Evolutionary conservation across 2,888 invertebrate species (phyloP).

Genomic region (Eretmocerus hayati): DNA sequence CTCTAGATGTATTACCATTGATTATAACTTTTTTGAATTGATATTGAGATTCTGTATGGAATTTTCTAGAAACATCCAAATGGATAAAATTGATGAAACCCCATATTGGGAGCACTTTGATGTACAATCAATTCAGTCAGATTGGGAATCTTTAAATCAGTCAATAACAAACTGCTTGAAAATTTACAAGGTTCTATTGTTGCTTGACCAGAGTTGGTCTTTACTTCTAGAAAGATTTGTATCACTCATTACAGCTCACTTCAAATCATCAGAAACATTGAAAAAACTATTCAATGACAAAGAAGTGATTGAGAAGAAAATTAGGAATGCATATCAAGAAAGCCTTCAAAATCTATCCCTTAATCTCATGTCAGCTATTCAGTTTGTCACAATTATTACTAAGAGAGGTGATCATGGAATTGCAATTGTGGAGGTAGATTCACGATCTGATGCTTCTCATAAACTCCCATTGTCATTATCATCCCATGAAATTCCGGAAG

Average conservation of each 20-base stretch:
- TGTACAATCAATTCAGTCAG: slow-evolving; percentile 2
- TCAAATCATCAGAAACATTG: background rate
- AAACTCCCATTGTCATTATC: background rate
- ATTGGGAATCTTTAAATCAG: slow-evolving; percentile 8
- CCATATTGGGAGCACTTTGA: background rate
- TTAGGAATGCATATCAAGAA: slow-evolving; percentile 4
- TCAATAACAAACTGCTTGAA: slow-evolving; percentile 4
- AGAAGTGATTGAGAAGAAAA: slow-evolving; percentile 9
- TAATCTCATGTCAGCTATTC: slow-evolving; percentile 7
- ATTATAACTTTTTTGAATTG: too few species aligned
- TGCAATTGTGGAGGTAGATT: background rate
- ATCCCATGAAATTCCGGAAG: background rate
- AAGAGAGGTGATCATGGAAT: background rate
- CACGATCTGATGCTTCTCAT: background rate
- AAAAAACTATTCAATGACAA: slow-evolving; percentile 7
- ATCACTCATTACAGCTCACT: background rate
- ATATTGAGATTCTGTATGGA: too few species aligned
- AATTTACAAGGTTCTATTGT: slow-evolving; percentile 10
- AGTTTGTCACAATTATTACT: slow-evolving; percentile 11
- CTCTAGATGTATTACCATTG: too few species aligned
- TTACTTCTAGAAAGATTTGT: slow-evolving; percentile 3
- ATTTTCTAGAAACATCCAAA: too few species aligned
- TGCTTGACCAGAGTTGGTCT: slow-evolving; percentile 11
- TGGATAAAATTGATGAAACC: background rate
- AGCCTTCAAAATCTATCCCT: slow-evolving; percentile 8